Evolutionary conservation across 2,113 vertebrate genomes (phyloP).

Genomic region (Odontesthes bonariensis): DNA sequence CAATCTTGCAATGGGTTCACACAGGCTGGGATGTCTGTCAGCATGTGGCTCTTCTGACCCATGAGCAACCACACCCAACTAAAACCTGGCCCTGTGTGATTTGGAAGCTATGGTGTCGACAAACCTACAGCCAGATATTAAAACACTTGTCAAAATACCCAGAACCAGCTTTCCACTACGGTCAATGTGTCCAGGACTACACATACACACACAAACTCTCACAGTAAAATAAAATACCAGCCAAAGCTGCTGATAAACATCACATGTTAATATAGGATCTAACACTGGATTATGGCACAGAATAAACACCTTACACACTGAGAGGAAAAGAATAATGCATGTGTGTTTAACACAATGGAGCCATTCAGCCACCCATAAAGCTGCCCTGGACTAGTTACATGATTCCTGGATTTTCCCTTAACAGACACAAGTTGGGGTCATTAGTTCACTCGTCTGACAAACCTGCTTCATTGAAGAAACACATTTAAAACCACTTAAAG

Average conservation of each 20-base stretch:
- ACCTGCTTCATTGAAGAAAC: constrained; percentile 6
- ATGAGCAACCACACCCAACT: neutral
- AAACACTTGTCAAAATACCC: neutral
- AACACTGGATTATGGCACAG: constrained; percentile 51
- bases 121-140: neutral
- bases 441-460: constrained; percentile 63
- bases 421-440: constrained; percentile 43
- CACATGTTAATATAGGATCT: constrained; percentile 53
- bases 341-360: constrained; percentile 63
- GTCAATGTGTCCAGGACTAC: too few relatives aligned
- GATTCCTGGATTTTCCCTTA: constrained; percentile 47
- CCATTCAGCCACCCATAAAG: constrained; percentile 49
- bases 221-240: neutral
- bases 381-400: constrained; percentile 29
- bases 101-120: neutral
- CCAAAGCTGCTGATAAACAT: neutral
- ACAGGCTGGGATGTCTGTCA: neutral
- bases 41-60: neutral
- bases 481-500: neutral
- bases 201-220: neutral
- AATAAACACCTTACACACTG: constrained; percentile 59
- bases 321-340: constrained; percentile 55
- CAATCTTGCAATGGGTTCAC: neutral
- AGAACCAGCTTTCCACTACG: too few relatives aligned
- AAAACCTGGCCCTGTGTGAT: neutral